Percentiles rank a stretch among this genome's conserved stretches.
These are phyloP conservation scores for Trachelus troglodyta DNA, from an alignment of 2,888 invertebrate genomes.

Conservation along the genomic window DNA sequence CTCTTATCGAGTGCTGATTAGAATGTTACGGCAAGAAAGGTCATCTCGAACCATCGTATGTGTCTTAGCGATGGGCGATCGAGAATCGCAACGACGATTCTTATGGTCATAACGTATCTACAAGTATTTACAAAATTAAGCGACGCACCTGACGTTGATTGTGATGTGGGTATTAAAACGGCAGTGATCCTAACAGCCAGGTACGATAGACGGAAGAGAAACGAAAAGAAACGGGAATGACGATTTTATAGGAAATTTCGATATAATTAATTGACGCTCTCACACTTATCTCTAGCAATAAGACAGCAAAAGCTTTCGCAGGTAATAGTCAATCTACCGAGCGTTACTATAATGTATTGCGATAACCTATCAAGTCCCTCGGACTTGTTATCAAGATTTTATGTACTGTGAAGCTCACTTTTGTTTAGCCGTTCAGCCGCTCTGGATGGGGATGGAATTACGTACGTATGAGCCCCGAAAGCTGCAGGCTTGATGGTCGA, in stretches of 20 bases:
- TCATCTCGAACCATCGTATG: not conserved
- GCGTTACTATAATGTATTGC: not conserved
- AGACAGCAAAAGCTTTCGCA: not conserved
- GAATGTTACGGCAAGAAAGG: not conserved
- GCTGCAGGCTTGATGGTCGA: constrained; percentile 30
- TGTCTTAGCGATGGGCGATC: not conserved
- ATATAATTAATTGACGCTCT: not conserved
- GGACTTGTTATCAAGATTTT: not conserved
- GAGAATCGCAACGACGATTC: not conserved
- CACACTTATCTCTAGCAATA: not conserved
- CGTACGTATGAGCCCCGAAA: not conserved
- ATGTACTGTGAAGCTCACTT: not conserved
- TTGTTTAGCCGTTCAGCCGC: not conserved
- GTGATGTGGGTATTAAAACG: not conserved
- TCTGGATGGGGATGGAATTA: not conserved
- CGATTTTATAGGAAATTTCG: not conserved
- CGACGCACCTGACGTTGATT: constrained; percentile 1
- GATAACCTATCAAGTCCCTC: not conserved
- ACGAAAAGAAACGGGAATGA: not conserved
- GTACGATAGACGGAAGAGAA: not conserved
- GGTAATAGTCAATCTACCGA: not conserved
- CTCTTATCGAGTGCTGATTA: not conserved
- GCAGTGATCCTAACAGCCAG: not conserved
- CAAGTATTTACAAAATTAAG: constrained; percentile 8
- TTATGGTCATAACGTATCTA: not conserved